These are phyloP conservation scores for Drosophila oshimai DNA, from an alignment of 1,140 invertebrate species.

Conservation along the genomic window DNA sequence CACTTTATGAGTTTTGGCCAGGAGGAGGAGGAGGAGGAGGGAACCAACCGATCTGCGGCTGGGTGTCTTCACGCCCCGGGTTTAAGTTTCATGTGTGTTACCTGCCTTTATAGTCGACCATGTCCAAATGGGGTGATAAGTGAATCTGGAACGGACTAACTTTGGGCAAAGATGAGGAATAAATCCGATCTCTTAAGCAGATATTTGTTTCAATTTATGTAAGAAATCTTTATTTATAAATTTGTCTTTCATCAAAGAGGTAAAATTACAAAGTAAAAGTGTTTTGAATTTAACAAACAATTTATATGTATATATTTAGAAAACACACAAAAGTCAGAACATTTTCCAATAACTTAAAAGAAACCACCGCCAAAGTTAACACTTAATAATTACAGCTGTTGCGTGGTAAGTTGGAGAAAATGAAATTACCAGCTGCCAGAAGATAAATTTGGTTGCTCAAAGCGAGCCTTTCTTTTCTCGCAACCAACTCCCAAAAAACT, in stretches of 20 bases:
- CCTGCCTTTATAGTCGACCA: slow-evolving; percentile 29
- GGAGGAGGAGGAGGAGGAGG: slow-evolving; percentile 1
- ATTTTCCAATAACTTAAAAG: neutral
- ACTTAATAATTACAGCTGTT: slow-evolving; percentile 10
- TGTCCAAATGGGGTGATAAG: slow-evolving; percentile 42
- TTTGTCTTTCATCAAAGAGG: too few species aligned
- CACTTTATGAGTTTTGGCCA: slow-evolving; percentile 22
- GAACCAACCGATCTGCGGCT: slow-evolving; percentile 23
- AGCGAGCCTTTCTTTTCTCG: neutral
- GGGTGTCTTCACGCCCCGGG: slow-evolving; percentile 50
- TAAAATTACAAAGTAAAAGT: too few species aligned
- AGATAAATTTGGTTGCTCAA: slow-evolving; percentile 4
- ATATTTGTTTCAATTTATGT: too few species aligned
- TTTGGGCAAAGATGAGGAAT: neutral
- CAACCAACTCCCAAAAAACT: neutral
- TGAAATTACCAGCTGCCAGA: slow-evolving; percentile 7
- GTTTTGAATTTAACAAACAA: too few species aligned
- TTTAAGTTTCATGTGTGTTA: slow-evolving; percentile 19
- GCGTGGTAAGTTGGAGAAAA: slow-evolving; percentile 1
- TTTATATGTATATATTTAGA: too few species aligned
- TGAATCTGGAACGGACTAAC: neutral
- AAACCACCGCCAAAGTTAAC: neutral
- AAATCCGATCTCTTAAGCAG: neutral
- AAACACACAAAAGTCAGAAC: too few species aligned
- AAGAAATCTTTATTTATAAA: too few species aligned